phyloP scores from a whole-genome alignment of 1,140 invertebrate species.

The Heliothis subflexa region DNA sequence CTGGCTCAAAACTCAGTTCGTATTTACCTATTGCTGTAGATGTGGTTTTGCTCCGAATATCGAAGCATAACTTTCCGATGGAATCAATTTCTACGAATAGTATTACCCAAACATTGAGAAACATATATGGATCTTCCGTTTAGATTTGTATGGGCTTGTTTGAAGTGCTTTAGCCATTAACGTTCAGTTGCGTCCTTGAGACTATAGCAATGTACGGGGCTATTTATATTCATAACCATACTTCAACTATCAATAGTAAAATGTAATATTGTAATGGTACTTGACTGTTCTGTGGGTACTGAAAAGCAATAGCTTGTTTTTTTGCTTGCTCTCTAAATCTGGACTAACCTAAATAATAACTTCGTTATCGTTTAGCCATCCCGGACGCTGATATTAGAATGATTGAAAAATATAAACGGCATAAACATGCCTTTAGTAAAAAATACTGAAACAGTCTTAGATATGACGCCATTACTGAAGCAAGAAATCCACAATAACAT shows the following conservation, averaged over 20 bases:
- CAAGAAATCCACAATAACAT: constrained; percentile 13
- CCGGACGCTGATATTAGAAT: not conserved
- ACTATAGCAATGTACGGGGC: constrained; percentile 35
- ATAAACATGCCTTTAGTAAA: not conserved
- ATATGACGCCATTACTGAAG: constrained; percentile 13
- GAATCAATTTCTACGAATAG: constrained; percentile 35
- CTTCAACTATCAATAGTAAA: constrained; percentile 39
- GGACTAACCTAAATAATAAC: too few species aligned
- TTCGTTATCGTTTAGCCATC: too few species aligned
- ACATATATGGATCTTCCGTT: constrained; percentile 44
- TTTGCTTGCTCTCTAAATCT: not conserved
- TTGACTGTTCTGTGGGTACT: not conserved
- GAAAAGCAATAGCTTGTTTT: constrained; percentile 1
- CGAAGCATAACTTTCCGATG: constrained; percentile 3
- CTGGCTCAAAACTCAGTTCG: not conserved
- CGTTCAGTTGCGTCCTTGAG: constrained; percentile 38
- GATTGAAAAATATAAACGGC: not conserved
- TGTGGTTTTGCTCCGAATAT: constrained; percentile 18
- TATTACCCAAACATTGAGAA: constrained; percentile 37
- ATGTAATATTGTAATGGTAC: constrained; percentile 33
- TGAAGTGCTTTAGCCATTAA: constrained; percentile 46
- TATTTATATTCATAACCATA: constrained; percentile 47
- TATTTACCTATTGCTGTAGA: not conserved
- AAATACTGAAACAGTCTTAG: not conserved
- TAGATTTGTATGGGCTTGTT: constrained; percentile 43